Evolutionary conservation across 2,797 vertebrate genomes (phyloP).

Genomic region (Xenops minutus): DNA sequence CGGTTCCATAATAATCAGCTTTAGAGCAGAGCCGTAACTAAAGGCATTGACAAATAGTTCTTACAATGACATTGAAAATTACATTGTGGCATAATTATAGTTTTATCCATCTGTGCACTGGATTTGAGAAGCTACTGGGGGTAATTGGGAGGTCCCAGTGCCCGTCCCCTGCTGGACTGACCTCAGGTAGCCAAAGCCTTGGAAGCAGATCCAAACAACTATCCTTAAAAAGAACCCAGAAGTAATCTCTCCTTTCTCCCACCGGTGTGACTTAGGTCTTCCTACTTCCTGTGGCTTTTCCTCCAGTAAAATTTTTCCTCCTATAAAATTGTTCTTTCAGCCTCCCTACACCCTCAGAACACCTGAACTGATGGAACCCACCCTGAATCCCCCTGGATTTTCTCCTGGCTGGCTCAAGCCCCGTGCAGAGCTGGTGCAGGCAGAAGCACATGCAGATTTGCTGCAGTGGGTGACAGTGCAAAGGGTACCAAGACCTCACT

Average conservation of each 20-base stretch:
- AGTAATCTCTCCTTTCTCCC: not conserved
- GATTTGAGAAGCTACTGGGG: not conserved
- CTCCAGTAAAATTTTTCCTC: not conserved
- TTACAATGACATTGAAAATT: not conserved
- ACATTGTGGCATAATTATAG: not conserved
- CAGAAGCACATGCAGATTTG: not conserved
- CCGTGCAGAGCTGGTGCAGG: rapidly evolving
- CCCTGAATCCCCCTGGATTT: not conserved
- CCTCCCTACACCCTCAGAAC: not conserved
- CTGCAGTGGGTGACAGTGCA: not conserved
- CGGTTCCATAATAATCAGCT: no score
- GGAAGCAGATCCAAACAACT: not conserved
- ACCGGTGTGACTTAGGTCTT: not conserved
- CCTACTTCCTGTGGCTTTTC: not conserved
- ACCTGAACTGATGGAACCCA: not conserved
- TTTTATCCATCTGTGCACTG: not conserved
- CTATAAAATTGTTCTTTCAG: not conserved
- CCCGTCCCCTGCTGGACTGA: not conserved
- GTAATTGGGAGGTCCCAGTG: not conserved
- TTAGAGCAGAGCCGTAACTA: not conserved
- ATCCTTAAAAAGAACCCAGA: not conserved
- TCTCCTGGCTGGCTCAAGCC: not conserved
- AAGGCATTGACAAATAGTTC: not conserved
- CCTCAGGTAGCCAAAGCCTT: not conserved
- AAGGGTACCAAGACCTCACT: not conserved